phyloP scores from a whole-genome alignment of 2,888 invertebrate species.

The Calameuta filiformis region DNA sequence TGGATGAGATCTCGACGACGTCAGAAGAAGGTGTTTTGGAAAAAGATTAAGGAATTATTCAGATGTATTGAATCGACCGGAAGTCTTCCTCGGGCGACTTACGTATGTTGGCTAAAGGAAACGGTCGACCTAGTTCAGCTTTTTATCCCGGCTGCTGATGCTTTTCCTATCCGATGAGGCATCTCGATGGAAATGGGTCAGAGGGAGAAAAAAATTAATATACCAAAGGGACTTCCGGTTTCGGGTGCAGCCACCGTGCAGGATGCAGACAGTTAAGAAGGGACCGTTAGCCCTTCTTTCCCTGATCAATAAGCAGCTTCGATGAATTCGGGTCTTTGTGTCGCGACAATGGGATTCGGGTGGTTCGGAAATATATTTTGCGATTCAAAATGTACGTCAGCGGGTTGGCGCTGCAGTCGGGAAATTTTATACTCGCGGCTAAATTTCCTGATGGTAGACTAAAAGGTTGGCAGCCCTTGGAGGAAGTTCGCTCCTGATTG shows the following conservation, averaged over 20 bases:
- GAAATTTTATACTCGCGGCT: too few species aligned
- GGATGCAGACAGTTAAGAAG: background rate
- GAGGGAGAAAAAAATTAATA: constrained; percentile 5
- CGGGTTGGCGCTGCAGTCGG: background rate
- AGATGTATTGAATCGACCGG: too few species aligned
- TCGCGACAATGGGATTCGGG: background rate
- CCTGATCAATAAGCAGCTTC: background rate
- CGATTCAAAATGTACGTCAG: background rate
- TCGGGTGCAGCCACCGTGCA: background rate
- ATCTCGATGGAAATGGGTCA: background rate
- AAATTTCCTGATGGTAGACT: too few species aligned
- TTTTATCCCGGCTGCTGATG: too few species aligned
- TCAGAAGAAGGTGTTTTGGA: too few species aligned
- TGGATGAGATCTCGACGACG: too few species aligned
- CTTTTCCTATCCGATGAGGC: too few species aligned
- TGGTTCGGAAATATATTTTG: background rate
- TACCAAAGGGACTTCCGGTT: background rate
- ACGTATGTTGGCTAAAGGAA: too few species aligned
- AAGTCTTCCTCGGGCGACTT: too few species aligned
- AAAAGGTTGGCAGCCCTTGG: background rate
- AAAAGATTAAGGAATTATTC: too few species aligned
- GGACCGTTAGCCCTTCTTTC: background rate
- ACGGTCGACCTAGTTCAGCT: too few species aligned
- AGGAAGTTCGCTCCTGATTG: background rate
- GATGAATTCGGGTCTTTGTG: background rate